These are phyloP conservation scores for Myiozetetes cayanensis DNA, from an alignment of 2,113 vertebrate species.

Conservation along the genomic window DNA sequence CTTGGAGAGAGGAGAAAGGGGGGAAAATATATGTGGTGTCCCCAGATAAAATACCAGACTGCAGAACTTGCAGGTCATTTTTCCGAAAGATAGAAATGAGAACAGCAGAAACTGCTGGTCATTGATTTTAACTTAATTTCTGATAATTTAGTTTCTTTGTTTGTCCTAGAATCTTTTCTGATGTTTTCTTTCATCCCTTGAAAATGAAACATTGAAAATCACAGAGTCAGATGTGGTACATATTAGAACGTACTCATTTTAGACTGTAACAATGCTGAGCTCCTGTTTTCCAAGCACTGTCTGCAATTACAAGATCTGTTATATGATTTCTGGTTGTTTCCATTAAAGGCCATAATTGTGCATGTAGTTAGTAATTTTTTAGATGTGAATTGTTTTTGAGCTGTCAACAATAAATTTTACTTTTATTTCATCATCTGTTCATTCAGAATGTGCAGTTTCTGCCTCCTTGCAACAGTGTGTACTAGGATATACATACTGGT, in stretches of 20 bases:
- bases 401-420: not conserved
- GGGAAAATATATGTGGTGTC: not conserved
- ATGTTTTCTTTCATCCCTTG: not conserved
- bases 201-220: not conserved
- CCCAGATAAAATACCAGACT: not conserved
- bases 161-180: not conserved
- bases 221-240: not conserved
- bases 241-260: not conserved
- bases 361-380: not conserved
- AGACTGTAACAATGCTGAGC: not conserved
- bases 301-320: not conserved
- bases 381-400: not conserved
- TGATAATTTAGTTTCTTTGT: not conserved
- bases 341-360: not conserved
- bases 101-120: not conserved
- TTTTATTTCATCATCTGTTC: not conserved
- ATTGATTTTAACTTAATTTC: not conserved
- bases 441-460: not conserved
- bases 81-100: not conserved
- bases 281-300: not conserved
- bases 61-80: fast-evolving
- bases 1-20: not conserved
- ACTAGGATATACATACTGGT: not conserved
- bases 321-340: not conserved
- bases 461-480: not conserved